Percentiles rank a stretch among this genome's conserved stretches.
These are phyloP conservation scores for Spodoptera frugiperda DNA, from an alignment of 1,140 invertebrate species.

Conservation along the genomic window DNA sequence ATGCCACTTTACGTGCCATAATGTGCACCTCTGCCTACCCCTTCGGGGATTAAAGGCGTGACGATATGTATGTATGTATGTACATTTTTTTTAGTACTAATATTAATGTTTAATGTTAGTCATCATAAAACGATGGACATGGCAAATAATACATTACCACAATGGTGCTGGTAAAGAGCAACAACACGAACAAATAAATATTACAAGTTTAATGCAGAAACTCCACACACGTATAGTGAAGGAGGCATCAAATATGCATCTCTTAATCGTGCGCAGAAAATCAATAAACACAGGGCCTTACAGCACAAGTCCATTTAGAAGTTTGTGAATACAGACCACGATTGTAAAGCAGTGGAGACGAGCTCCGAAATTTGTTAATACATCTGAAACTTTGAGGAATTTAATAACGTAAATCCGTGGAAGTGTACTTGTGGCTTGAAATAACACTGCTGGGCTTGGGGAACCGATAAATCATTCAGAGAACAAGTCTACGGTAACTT, in stretches of 20 bases:
- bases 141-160: too few relatives aligned
- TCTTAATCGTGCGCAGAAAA: constrained; percentile 36
- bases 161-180: background rate
- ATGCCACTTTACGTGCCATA: too few relatives aligned
- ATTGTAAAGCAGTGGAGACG: constrained; percentile 1
- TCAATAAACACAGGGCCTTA: constrained; percentile 21
- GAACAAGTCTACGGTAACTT: constrained; percentile 5
- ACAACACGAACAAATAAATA: background rate
- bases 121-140: too few relatives aligned
- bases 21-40: too few relatives aligned
- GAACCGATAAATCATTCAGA: constrained; percentile 31
- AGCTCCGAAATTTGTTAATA: constrained; percentile 28
- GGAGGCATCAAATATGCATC: constrained; percentile 24
- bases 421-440: background rate
- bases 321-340: constrained; percentile 10
- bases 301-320: constrained; percentile 29
- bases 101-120: too few relatives aligned
- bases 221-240: background rate
- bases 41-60: too few relatives aligned
- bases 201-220: background rate
- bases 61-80: too few relatives aligned
- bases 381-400: constrained; percentile 7
- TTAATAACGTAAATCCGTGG: constrained; percentile 13
- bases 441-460: background rate
- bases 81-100: too few relatives aligned